Evolutionary conservation across 1,140 invertebrate species (phyloP).

Genomic region (Pemphigus obesinymphae): DNA sequence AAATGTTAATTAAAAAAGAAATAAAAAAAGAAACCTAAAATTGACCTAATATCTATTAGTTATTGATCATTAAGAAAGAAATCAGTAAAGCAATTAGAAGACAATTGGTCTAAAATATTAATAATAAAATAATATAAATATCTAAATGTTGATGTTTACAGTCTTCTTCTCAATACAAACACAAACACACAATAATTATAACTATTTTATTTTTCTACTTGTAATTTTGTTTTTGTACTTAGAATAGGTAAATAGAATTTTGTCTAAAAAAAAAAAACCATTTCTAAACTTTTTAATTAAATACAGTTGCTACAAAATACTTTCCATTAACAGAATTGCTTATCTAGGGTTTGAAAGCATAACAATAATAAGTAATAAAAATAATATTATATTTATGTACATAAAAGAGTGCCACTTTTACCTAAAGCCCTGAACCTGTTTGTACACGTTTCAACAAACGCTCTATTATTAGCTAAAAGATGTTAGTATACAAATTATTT

Average conservation of each 20-base stretch:
- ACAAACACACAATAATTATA: conserved; percentile 17
- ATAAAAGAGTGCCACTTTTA: conserved; percentile 31
- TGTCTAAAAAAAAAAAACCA: conserved; percentile 4
- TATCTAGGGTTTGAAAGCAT: conserved; percentile 36
- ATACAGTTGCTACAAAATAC: conserved; percentile 31
- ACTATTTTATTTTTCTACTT: background rate
- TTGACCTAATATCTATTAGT: background rate
- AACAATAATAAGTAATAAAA: conserved; percentile 36
- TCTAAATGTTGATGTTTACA: conserved; percentile 39
- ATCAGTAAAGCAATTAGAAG: conserved; percentile 39
- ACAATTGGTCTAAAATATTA: conserved; percentile 40
- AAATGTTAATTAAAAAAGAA: background rate
- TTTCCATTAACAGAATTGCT: conserved; percentile 37
- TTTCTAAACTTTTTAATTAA: conserved; percentile 23
- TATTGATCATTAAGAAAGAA: conserved; percentile 25
- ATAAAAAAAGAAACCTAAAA: background rate
- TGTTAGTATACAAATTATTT: conserved; percentile 39
- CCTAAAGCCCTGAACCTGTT: conserved; percentile 39
- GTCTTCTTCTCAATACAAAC: conserved; percentile 38
- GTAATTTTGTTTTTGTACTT: conserved; percentile 35
- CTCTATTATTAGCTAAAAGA: conserved; percentile 22
- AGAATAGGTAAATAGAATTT: conserved; percentile 12
- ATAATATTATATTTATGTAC: conserved; percentile 29
- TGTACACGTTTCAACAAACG: conserved; percentile 34
- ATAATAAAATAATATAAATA: conserved; percentile 39